Conservation (phyloP, 2,888 invertebrate species). For the Hipparchia semele region DNA sequence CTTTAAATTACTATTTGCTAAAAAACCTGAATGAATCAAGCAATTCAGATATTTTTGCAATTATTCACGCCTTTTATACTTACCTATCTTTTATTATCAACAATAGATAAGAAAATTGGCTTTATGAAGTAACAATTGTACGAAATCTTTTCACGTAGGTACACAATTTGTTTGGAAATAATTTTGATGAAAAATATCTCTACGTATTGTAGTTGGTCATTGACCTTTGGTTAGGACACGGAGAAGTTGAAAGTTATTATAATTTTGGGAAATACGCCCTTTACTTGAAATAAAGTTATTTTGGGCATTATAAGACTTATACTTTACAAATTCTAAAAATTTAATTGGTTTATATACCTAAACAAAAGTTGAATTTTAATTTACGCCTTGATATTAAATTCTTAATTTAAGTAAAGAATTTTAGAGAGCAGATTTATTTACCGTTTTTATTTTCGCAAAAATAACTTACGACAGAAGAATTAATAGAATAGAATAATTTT, state of each 20-base stretch:
- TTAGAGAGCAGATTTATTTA: too few relatives aligned
- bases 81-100: background rate
- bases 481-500: background rate
- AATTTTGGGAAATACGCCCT: conserved; percentile 11
- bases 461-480: background rate
- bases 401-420: too few relatives aligned
- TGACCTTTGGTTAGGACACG: conserved; percentile 7
- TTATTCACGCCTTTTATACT: conserved; percentile 1
- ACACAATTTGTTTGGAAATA: conserved; percentile 7
- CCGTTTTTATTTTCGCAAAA: too few relatives aligned
- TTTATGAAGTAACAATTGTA: conserved; percentile 9
- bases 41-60: background rate
- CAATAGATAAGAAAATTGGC: conserved; percentile 14
- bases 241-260: conserved; percentile 6
- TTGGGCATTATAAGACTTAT: background rate
- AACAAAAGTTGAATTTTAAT: background rate
- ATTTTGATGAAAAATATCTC: background rate
- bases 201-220: background rate
- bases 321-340: background rate
- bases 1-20: background rate
- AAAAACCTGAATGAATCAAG: background rate
- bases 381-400: background rate
- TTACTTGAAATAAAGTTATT: background rate
- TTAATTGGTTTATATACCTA: background rate
- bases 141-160: background rate